A percentile compares a stretch with the other conserved stretches of the same genome.
These are phyloP conservation scores for Scolopax rusticola DNA, from an alignment of 2,797 vertebrate genomes.

Conservation along the genomic window DNA sequence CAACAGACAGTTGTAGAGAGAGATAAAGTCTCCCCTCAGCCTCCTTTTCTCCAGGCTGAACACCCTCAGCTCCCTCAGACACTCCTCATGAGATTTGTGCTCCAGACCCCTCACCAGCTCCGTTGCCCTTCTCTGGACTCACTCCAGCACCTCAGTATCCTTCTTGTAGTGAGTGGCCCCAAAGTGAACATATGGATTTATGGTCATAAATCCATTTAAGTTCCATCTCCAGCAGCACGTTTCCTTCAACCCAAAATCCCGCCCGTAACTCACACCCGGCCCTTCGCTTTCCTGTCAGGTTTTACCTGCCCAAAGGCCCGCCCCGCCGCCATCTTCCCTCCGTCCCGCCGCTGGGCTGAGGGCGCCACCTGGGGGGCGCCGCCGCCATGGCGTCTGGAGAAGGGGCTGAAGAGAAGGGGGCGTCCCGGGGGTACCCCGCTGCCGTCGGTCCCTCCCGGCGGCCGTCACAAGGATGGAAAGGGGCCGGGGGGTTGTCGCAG, in stretches of 20 bases:
- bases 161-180: not conserved
- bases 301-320: rapidly evolving
- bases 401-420: not conserved
- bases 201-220: not conserved
- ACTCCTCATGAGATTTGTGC: not conserved
- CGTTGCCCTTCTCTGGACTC: not conserved
- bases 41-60: not conserved
- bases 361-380: constrained; percentile 18
- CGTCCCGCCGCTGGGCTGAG: not conserved
- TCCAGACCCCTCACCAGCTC: not conserved
- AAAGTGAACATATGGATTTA: not conserved
- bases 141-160: not conserved
- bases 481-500: not conserved
- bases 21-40: not conserved
- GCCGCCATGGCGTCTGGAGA: not conserved
- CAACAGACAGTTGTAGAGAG: not conserved
- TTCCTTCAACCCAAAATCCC: not conserved
- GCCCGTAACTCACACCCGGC: rapidly evolving
- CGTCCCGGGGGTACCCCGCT: not conserved
- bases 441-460: no score
- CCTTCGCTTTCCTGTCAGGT: not conserved
- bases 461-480: not conserved
- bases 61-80: not conserved
- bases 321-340: not conserved
- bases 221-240: not conserved